A percentile compares a stretch with the other conserved stretches of the same genome.
Evolutionary conservation across 1,140 invertebrate genomes (phyloP).

Genomic region (Anoplophora glabripennis): DNA sequence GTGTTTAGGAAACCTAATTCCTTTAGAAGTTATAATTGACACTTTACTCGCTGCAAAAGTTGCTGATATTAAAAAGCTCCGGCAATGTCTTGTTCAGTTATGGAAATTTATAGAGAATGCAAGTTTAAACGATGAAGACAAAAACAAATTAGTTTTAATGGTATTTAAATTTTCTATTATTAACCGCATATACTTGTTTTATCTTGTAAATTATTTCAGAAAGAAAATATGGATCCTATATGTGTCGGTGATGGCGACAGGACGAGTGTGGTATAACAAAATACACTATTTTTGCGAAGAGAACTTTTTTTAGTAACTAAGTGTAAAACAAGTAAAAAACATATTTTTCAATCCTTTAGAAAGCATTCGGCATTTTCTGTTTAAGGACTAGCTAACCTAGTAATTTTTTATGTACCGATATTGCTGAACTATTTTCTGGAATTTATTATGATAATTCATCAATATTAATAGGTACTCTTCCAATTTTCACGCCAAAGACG

Average conservation of each 20-base stretch:
- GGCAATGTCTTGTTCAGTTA: constrained; percentile 41
- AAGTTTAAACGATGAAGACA: constrained; percentile 25
- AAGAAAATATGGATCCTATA: neutral
- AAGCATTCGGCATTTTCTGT: too few species aligned
- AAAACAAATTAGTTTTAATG: constrained; percentile 20
- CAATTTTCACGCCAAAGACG: too few species aligned
- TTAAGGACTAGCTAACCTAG: too few species aligned
- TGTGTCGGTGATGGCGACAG: neutral
- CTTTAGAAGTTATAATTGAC: constrained; percentile 52
- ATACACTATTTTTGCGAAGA: too few species aligned
- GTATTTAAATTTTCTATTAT: constrained; percentile 14
- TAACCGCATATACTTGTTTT: neutral
- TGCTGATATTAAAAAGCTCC: constrained; percentile 46
- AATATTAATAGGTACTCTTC: too few species aligned
- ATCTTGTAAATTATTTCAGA: constrained; percentile 2
- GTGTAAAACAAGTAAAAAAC: too few species aligned
- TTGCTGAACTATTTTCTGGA: too few species aligned
- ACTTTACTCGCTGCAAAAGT: constrained; percentile 52
- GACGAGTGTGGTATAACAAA: neutral
- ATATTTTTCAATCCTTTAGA: too few species aligned
- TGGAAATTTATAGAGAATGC: constrained; percentile 21
- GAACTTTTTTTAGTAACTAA: too few species aligned
- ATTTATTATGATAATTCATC: too few species aligned
- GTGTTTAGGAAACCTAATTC: constrained; percentile 44
- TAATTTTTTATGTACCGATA: too few species aligned